These are phyloP conservation scores for Panthera leo DNA, from an alignment of 2,113 vertebrate genomes.

Conservation along the genomic window DNA sequence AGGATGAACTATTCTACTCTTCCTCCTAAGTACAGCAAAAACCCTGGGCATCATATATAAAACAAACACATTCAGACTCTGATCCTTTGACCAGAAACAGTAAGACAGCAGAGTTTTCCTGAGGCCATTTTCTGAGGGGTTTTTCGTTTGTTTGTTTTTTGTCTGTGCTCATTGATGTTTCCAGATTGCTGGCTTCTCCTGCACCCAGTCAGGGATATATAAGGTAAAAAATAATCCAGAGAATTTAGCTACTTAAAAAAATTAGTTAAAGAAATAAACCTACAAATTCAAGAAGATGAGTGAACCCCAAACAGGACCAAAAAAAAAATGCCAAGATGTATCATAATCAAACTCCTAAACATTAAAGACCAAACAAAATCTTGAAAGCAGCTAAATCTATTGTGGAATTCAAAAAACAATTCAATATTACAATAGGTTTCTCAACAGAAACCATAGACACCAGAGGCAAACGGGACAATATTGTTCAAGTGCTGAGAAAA, in stretches of 20 bases:
- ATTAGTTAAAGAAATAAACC: neutral
- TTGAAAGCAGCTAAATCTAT: neutral
- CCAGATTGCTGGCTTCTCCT: neutral
- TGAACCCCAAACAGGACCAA: neutral
- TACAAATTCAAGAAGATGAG: neutral
- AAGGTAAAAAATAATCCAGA: neutral
- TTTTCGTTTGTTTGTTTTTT: neutral
- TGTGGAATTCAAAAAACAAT: neutral
- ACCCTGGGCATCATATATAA: neutral
- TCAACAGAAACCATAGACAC: neutral
- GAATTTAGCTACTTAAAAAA: too few species aligned
- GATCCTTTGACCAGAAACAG: neutral
- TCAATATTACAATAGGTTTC: neutral
- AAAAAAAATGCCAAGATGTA: neutral
- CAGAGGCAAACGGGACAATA: neutral
- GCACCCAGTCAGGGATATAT: neutral
- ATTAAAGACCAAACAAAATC: neutral
- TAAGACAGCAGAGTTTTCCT: neutral
- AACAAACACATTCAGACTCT: neutral
- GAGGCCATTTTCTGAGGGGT: neutral
- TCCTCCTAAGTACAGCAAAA: neutral
- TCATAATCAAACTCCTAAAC: neutral
- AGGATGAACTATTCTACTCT: neutral
- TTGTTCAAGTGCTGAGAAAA: constrained; percentile 28
- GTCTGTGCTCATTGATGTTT: neutral